These are phyloP conservation scores for Ivindomyrus marchei DNA, from an alignment of 2,113 vertebrate species.

Conservation along the genomic window DNA sequence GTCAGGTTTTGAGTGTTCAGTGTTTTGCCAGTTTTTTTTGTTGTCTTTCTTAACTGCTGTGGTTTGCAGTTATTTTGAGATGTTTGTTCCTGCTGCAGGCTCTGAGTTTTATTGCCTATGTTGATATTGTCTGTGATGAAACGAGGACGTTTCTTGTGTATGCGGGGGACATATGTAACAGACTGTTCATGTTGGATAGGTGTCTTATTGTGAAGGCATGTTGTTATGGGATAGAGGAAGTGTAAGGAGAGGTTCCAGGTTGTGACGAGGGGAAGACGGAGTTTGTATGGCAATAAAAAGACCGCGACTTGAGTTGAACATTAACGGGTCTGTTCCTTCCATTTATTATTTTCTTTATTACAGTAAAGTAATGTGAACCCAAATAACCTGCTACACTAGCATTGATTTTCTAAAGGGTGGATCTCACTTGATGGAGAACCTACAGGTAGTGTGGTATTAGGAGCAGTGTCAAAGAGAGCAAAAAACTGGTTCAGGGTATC, in stretches of 20 bases:
- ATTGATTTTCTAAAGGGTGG: neutral
- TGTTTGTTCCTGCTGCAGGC: too few relatives aligned
- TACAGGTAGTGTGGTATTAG: neutral
- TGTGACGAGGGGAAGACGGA: neutral
- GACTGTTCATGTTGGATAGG: neutral
- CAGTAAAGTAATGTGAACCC: neutral
- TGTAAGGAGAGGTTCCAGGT: neutral
- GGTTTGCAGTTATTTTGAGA: too few relatives aligned
- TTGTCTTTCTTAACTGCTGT: too few relatives aligned
- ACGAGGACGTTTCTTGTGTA: too few relatives aligned
- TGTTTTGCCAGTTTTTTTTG: too few relatives aligned
- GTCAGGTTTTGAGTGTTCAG: too few relatives aligned
- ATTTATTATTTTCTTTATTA: neutral
- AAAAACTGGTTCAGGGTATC: neutral
- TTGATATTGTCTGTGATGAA: too few relatives aligned
- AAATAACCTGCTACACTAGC: neutral
- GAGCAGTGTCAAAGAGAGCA: neutral
- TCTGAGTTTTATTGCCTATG: too few relatives aligned
- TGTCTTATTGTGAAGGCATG: neutral
- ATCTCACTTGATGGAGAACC: neutral
- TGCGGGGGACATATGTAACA: neutral
- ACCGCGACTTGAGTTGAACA: neutral
- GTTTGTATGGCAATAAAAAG: neutral
- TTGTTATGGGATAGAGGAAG: neutral
- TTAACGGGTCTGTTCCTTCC: neutral